Conservation (phyloP, 2,888 invertebrate genomes). For the Volucella inanis region DNA sequence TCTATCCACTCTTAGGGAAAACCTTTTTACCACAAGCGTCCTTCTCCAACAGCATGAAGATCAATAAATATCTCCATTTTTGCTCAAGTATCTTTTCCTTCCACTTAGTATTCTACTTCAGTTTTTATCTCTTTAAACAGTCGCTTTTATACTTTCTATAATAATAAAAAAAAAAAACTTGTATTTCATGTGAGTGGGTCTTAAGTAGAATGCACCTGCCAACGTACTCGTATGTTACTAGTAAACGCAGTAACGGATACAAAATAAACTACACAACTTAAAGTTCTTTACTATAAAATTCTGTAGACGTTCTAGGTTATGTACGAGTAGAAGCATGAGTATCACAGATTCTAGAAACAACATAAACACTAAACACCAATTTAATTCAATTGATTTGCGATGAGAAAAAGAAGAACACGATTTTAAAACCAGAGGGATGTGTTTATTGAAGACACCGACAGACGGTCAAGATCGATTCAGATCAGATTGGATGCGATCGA, state of each 20-base stretch:
- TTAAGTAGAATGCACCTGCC: conserved; percentile 57
- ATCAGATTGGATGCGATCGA: neutral
- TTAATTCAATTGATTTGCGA: conserved; percentile 61
- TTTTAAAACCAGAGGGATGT: conserved; percentile 1
- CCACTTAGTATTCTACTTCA: conserved; percentile 67
- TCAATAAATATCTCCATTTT: conserved; percentile 18
- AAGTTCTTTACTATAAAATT: conserved; percentile 59
- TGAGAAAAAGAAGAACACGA: neutral
- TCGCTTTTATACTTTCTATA: conserved; percentile 57
- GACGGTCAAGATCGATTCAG: conserved; percentile 11
- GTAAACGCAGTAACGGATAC: conserved; percentile 7
- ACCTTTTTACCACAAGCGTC: conserved; percentile 31
- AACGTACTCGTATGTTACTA: neutral
- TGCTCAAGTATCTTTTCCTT: conserved; percentile 14
- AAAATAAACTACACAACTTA: conserved; percentile 46
- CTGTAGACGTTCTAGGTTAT: conserved; percentile 50
- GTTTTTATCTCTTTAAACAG: conserved; percentile 41
- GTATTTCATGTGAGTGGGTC: conserved; percentile 33
- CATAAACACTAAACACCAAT: conserved; percentile 44
- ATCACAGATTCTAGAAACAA: conserved; percentile 16
- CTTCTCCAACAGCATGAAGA: conserved; percentile 41
- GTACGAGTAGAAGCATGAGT: conserved; percentile 6
- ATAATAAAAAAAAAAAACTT: conserved; percentile 32
- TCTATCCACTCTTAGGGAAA: neutral
- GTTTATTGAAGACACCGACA: conserved; percentile 18